These are phyloP conservation scores for Halichoerus grypus DNA, from an alignment of 2,113 vertebrate genomes.

Conservation along the genomic window DNA sequence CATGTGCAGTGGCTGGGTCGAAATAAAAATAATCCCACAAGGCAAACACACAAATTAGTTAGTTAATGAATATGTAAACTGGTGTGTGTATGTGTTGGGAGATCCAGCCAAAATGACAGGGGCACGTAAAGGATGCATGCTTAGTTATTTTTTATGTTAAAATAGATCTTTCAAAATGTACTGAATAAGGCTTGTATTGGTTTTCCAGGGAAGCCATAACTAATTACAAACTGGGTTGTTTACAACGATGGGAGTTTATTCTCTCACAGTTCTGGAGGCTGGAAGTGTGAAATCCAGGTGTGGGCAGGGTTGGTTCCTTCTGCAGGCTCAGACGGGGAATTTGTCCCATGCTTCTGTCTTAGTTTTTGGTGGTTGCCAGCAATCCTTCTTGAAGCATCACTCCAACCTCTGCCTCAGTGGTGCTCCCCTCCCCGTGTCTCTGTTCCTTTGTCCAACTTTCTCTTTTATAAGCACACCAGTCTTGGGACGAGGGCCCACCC, in stretches of 20 bases:
- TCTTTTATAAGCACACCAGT: not conserved
- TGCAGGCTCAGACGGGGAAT: not conserved
- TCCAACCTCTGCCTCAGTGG: not conserved
- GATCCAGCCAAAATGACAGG: not conserved
- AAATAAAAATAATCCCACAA: not conserved
- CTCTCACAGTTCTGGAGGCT: not conserved
- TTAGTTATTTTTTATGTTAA: not conserved
- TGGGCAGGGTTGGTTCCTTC: not conserved
- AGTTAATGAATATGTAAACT: not conserved
- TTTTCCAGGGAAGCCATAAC: not conserved
- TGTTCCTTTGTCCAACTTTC: not conserved
- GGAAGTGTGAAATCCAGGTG: not conserved
- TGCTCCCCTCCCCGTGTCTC: not conserved
- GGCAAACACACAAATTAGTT: not conserved
- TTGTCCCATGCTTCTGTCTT: accelerated
- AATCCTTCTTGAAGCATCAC: too few relatives aligned
- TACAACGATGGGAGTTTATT: not conserved
- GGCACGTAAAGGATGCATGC: not conserved
- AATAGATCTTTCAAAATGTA: not conserved
- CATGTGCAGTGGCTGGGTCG: not conserved
- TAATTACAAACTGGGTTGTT: not conserved
- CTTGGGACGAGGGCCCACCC: not conserved
- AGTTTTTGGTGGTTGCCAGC: not conserved
- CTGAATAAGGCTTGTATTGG: not conserved
- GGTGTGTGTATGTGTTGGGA: not conserved